phyloP scores from a whole-genome alignment of 2,113 vertebrate genomes.

The Anseranas semipalmata region DNA sequence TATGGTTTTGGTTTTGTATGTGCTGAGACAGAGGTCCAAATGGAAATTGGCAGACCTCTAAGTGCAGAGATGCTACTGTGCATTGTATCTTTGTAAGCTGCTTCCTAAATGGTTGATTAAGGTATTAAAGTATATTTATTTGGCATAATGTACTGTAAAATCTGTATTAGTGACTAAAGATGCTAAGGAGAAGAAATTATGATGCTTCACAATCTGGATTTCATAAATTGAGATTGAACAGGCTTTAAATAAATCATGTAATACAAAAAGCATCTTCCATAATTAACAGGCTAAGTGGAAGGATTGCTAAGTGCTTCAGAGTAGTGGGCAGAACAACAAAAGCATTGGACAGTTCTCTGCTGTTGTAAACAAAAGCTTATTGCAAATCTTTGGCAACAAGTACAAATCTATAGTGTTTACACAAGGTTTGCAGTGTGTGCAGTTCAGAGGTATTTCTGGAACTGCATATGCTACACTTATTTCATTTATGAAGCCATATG shows the following conservation, averaged over 20 bases:
- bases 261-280: slow-evolving; percentile 64
- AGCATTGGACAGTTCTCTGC: background rate
- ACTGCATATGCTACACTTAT: background rate
- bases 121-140: slow-evolving; percentile 61
- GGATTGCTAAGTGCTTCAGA: slow-evolving; percentile 40
- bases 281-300: slow-evolving; percentile 60
- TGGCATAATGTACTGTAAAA: slow-evolving; percentile 51
- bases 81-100: slow-evolving; percentile 35
- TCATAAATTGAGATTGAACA: slow-evolving; percentile 57
- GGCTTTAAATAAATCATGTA: slow-evolving; percentile 73
- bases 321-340: background rate
- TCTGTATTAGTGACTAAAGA: slow-evolving; percentile 41
- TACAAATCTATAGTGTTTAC: background rate
- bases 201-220: slow-evolving; percentile 68
- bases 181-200: slow-evolving; percentile 51
- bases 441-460: background rate
- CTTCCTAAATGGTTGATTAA: slow-evolving; percentile 70
- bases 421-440: background rate
- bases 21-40: background rate
- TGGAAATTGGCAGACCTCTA: slow-evolving; percentile 37
- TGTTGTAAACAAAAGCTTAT: slow-evolving; percentile 44
- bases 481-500: background rate
- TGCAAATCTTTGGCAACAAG: background rate
- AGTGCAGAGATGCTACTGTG: slow-evolving; percentile 33
- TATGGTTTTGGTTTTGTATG: background rate